Percentiles rank a stretch among this genome's conserved stretches.
Evolutionary conservation across 2,797 vertebrate genomes (phyloP).

Genomic region (Lagorchestes hirsutus): DNA sequence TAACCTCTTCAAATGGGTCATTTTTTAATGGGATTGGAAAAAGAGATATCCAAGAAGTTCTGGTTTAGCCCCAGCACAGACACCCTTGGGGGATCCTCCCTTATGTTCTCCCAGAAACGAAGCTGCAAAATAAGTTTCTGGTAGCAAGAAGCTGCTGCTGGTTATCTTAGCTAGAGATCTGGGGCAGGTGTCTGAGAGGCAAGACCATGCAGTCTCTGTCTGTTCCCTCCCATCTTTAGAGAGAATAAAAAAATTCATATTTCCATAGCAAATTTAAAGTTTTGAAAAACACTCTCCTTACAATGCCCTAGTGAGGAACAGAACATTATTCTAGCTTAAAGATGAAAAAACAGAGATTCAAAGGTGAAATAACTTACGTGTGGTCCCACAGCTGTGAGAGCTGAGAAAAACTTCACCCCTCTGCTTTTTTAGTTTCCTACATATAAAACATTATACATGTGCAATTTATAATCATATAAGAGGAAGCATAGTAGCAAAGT

Average conservation of each 20-base stretch:
- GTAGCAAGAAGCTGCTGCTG: slow-evolving; percentile 6
- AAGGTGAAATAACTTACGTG: not conserved
- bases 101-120: slow-evolving; percentile 54
- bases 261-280: not conserved
- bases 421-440: not conserved
- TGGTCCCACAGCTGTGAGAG: not conserved
- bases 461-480: not conserved
- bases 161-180: slow-evolving; percentile 44
- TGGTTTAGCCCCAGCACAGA: slow-evolving; percentile 27
- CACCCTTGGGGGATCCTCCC: slow-evolving; percentile 40
- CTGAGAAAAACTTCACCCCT: not conserved
- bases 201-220: slow-evolving; percentile 11
- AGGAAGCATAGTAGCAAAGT: not conserved
- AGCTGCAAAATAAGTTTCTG: slow-evolving; percentile 23
- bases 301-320: not conserved
- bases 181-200: not conserved
- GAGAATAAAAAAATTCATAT: not conserved
- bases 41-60: slow-evolving; percentile 34
- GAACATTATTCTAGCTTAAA: not conserved
- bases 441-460: not conserved
- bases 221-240: slow-evolving; percentile 8
- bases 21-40: slow-evolving; percentile 38
- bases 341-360: not conserved
- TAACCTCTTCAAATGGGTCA: not conserved
- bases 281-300: not conserved